Evolutionary conservation across 1,140 invertebrate species (phyloP).

Genomic region (Brachionus asplanchnoidis): DNA sequence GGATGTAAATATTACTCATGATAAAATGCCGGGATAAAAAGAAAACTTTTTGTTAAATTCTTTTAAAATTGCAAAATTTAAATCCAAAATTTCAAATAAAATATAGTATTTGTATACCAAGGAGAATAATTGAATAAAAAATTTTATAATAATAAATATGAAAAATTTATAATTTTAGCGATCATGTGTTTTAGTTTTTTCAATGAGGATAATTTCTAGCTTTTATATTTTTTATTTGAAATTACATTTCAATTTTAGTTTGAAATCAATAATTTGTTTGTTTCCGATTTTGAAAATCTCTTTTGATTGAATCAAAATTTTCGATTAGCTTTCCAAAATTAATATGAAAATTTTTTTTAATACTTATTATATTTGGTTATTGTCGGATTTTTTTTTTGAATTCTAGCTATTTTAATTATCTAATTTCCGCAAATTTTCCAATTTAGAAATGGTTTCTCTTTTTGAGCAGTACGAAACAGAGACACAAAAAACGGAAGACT

Average conservation of each 20-base stretch:
- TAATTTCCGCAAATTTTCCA: not conserved
- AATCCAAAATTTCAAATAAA: not conserved
- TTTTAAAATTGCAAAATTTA: constrained; percentile 4
- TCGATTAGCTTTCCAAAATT: not conserved
- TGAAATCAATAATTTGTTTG: not conserved
- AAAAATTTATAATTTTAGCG: not conserved
- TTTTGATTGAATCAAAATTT: not conserved
- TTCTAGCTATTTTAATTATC: not conserved
- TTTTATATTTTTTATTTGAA: not conserved
- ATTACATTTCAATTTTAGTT: not conserved
- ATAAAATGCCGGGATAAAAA: not conserved
- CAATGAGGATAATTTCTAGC: not conserved
- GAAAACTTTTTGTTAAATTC: not conserved
- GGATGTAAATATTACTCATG: constrained; percentile 42
- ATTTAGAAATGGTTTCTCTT: constrained; percentile 25
- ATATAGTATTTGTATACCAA: not conserved
- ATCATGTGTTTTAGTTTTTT: not conserved
- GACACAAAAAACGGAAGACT: constrained; percentile 18
- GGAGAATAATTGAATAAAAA: not conserved
- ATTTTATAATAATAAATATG: not conserved
- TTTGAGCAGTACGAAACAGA: constrained; percentile 41
- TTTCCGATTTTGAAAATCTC: not conserved
- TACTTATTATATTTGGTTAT: not conserved
- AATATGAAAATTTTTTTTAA: not conserved
- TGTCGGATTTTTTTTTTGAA: not conserved